Base-by-base conservation (phyloP, 2,113 vertebrate genomes). In the Leucoraja erinaceus region DNA sequence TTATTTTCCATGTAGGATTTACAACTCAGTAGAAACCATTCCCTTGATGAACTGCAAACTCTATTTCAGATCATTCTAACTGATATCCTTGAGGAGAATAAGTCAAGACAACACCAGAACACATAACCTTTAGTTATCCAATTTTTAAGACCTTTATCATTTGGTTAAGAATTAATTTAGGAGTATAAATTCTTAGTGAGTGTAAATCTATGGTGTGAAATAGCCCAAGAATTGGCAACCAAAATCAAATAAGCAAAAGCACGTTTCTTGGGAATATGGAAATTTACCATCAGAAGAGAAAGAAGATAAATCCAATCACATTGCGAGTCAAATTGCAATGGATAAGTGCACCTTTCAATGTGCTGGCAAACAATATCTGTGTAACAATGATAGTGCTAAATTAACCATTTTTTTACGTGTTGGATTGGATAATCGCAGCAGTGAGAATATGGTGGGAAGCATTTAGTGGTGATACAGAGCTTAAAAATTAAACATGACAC, bases 1-100 rank as follows among this genome's bases (percentile, higher is more conserved):
- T 63, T 88, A 91, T 91, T 91, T 72, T 74, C 88, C 61, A 47
- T 72, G 68, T 72, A 72, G 90, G 83, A 31, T 88, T 88, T 63
- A n/a, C 83, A 88, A 28, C n/a, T 66, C 83, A 61, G 59, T 31
- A 28, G 56, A 61, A 84, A 84, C 47, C 25, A 31, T 88, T 88
- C 28, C 83, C 28, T 63, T n/a, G n/a, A 63, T n/a, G n/a, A 88
- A 31, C 56, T 14, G 18, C 59, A 63, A 88, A 31, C 28, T 12
- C 28, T 86, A 31, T 61, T 88, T 88, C 63, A 31, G 59, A 88
- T 88, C 56, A 63, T 63, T 88, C n/a, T 86, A n/a, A n/a, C 56
- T 7, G 5, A 88, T 88, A 63, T 88, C 28, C 28, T 16, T 63
- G 59, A 28, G n/a, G 61, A 31, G 59, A 61, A 25, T 59, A 86